phyloP scores from a whole-genome alignment of 2,888 invertebrate species.

The Lasioglossum leucozonium region DNA sequence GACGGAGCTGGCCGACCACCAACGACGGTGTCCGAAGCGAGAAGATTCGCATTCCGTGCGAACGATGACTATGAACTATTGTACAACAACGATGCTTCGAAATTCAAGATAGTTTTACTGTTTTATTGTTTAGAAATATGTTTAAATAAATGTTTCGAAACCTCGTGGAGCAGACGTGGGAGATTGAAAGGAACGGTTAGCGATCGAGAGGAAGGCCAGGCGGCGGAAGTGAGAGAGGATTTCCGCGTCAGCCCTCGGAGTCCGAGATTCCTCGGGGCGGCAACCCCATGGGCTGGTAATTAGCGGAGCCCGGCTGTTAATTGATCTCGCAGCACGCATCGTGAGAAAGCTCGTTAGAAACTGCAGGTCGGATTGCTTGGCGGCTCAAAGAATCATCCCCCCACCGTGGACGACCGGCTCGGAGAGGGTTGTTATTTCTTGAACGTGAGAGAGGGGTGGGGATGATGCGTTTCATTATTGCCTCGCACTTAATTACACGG shows the following conservation, averaged over 20 bases:
- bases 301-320: conserved; percentile 69
- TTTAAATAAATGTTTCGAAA: neutral
- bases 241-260: neutral
- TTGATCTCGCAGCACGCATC: conserved; percentile 71
- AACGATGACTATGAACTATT: too few species aligned
- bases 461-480: conserved; percentile 73
- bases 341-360: conserved; percentile 80
- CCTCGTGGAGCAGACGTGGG: neutral
- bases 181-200: neutral
- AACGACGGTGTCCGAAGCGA: too few species aligned
- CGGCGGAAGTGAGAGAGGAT: neutral
- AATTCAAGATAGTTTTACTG: too few species aligned
- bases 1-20: too few species aligned
- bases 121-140: too few species aligned
- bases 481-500: conserved; percentile 69
- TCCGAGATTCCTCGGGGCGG: neutral
- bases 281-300: conserved; percentile 67
- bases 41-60: too few species aligned
- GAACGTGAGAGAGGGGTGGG: conserved; percentile 50
- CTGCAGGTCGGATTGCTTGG: conserved; percentile 60
- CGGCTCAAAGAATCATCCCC: conserved; percentile 59
- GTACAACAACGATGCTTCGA: too few species aligned
- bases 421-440: conserved; percentile 65
- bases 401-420: conserved; percentile 10
- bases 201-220: neutral